Conservation (phyloP, 1,140 invertebrate species). For the Macrosteles quadrilineatus region DNA sequence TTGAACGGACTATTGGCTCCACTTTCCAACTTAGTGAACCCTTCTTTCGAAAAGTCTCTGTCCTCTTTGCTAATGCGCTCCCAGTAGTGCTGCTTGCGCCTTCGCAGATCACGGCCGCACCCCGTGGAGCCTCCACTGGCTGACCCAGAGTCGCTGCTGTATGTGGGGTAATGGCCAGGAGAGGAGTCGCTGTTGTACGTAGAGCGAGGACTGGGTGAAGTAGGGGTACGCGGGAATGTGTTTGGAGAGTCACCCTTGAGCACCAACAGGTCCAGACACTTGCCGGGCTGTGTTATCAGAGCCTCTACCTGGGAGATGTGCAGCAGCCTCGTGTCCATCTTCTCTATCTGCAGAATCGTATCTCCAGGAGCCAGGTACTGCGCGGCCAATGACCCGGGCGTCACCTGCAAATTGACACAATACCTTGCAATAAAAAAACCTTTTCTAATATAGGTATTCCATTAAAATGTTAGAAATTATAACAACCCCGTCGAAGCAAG, state of each 20-base stretch:
- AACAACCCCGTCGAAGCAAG: too few species aligned
- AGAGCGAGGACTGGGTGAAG: not conserved
- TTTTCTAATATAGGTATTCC: not conserved
- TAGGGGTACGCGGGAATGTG: not conserved
- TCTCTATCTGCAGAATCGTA: conserved; percentile 35
- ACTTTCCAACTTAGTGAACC: not conserved
- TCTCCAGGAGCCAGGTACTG: conserved; percentile 38
- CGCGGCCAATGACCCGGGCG: conserved; percentile 32
- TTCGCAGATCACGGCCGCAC: not conserved
- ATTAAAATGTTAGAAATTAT: not conserved
- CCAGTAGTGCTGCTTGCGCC: conserved; percentile 1
- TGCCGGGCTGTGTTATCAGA: conserved; percentile 28
- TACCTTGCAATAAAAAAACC: too few species aligned
- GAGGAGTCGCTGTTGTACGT: not conserved
- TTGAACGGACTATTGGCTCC: conserved; percentile 4
- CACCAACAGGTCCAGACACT: conserved; percentile 33
- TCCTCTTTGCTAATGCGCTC: not conserved
- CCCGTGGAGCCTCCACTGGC: not conserved
- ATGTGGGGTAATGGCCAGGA: not conserved
- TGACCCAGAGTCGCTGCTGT: not conserved
- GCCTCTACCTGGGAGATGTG: conserved; percentile 25
- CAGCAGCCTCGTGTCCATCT: conserved; percentile 29
- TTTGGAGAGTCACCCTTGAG: conserved; percentile 20
- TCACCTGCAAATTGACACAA: conserved; percentile 29
- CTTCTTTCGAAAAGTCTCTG: not conserved